Conservation (phyloP, 2,797 vertebrate species). For the Hippocampus kuda region DNA sequence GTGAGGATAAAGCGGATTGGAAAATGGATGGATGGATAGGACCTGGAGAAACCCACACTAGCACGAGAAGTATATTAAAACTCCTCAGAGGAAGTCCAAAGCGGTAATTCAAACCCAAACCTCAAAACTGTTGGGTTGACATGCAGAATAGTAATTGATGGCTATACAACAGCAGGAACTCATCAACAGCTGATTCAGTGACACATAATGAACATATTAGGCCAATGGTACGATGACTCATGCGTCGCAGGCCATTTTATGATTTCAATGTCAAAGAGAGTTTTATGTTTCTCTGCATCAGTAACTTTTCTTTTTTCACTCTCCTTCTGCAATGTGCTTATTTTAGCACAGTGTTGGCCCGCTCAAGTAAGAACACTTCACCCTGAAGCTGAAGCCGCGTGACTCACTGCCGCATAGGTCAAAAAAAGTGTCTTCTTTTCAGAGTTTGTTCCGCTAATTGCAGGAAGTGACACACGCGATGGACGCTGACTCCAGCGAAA, state of each 20-base stretch:
- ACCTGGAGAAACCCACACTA: neutral
- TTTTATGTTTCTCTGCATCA: neutral
- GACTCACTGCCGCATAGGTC: conserved; percentile 28
- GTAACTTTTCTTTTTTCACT: neutral
- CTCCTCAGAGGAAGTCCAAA: neutral
- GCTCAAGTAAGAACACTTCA: neutral
- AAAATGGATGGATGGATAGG: neutral
- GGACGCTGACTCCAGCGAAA: conserved; percentile 42
- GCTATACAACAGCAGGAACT: neutral
- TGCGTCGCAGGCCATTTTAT: neutral
- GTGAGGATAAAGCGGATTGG: too few relatives aligned
- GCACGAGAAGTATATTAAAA: neutral
- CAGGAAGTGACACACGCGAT: conserved; percentile 49
- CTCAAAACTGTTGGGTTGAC: neutral
- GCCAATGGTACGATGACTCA: neutral
- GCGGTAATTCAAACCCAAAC: neutral
- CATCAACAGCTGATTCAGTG: neutral
- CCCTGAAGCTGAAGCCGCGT: conserved; percentile 10
- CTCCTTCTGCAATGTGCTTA: neutral
- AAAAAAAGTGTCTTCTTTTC: conserved; percentile 25
- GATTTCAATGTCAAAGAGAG: neutral
- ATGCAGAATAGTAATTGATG: neutral
- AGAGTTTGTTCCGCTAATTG: conserved; percentile 44
- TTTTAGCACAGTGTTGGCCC: neutral
- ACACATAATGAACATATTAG: neutral